These are phyloP conservation scores for Hemicentrotus pulcherrimus DNA, from an alignment of 35 echinoderm and acorn worm genomes.

Conservation along the genomic window DNA sequence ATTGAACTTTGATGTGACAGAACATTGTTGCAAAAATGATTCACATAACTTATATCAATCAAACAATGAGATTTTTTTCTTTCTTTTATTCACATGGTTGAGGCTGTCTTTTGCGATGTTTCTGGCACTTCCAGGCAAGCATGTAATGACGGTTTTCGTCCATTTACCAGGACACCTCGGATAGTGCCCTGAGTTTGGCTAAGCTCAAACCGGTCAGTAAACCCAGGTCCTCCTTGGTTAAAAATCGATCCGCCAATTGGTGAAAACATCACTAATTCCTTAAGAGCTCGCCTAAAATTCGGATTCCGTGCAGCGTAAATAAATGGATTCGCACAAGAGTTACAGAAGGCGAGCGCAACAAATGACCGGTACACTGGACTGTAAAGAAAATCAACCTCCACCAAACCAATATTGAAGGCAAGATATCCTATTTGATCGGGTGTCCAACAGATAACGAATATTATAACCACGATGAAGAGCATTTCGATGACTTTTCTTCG, in stretches of 20 bases:
- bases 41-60: not conserved
- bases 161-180: conserved; percentile 15
- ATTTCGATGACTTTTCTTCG: conserved; percentile 61
- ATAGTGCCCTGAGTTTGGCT: conserved; percentile 34
- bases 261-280: conserved; percentile 40
- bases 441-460: conserved; percentile 67
- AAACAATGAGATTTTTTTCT: not conserved
- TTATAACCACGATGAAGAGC: conserved; percentile 61
- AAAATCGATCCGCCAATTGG: conserved; percentile 35
- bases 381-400: conserved; percentile 32
- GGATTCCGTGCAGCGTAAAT: conserved; percentile 74
- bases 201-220: conserved; percentile 22
- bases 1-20: not conserved
- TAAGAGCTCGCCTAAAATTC: conserved; percentile 48
- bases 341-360: conserved; percentile 66
- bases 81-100: not conserved
- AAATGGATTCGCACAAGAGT: conserved; percentile 81
- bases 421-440: conserved; percentile 54
- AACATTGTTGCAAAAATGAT: not conserved
- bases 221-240: conserved; percentile 34
- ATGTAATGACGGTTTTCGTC: conserved; percentile 19
- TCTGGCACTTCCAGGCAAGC: conserved; percentile 13
- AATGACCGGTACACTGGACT: conserved; percentile 53
- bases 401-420: conserved; percentile 46
- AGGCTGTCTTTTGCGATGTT: conserved; percentile 9